Percentiles rank a stretch among this genome's conserved stretches.
Conservation (phyloP, 2,113 vertebrate genomes). For the Copsychus sechellarum region DNA sequence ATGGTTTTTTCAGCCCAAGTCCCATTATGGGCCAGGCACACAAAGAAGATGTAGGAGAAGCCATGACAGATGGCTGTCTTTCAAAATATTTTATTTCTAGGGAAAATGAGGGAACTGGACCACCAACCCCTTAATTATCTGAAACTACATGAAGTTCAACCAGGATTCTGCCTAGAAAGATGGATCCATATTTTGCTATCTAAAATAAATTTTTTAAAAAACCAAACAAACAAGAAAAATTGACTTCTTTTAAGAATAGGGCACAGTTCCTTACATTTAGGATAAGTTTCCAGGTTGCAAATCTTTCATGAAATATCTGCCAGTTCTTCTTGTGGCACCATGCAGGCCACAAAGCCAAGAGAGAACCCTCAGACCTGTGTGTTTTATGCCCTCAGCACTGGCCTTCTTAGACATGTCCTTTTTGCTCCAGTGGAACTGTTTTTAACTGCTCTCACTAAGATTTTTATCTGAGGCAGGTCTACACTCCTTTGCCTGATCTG, state of each 20-base stretch:
- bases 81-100: neutral
- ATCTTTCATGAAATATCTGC: neutral
- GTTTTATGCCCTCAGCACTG: neutral
- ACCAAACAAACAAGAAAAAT: neutral
- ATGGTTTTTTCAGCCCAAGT: neutral
- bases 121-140: neutral
- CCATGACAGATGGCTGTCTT: neutral
- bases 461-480: neutral
- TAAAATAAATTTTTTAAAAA: neutral
- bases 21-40: neutral
- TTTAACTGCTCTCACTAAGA: neutral
- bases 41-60: neutral
- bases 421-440: neutral
- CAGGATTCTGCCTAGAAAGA: neutral
- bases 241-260: neutral
- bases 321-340: neutral
- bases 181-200: neutral
- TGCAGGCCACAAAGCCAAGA: neutral
- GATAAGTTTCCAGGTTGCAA: neutral
- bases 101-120: neutral
- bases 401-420: neutral
- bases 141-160: neutral
- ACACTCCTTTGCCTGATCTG: neutral
- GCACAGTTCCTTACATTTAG: neutral
- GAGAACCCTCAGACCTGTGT: neutral